Evolutionary conservation across 2,888 invertebrate genomes (phyloP).

Genomic region (Torymus tubicola): DNA sequence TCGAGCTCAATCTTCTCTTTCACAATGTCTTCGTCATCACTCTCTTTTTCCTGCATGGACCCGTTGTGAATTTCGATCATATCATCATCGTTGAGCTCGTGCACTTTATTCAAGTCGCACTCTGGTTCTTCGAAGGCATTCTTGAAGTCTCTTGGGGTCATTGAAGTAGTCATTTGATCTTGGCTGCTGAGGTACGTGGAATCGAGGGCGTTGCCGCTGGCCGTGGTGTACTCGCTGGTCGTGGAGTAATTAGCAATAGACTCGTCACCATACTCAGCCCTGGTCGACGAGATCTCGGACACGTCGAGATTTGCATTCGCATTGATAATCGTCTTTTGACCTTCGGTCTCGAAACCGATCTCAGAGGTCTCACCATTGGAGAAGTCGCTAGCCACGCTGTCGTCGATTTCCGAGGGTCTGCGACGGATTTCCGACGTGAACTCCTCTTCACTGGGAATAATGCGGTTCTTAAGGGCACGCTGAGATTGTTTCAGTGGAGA

Average conservation of each 20-base stretch:
- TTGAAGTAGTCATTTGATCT: conserved; percentile 72
- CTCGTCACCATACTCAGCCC: conserved; percentile 78
- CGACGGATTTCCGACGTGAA: conserved; percentile 82
- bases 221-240: conserved; percentile 64
- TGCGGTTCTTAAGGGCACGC: conserved; percentile 42
- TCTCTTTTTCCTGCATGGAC: conserved; percentile 23
- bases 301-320: conserved; percentile 71
- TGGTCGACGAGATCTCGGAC: conserved; percentile 77
- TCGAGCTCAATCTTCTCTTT: conserved; percentile 52
- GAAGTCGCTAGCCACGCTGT: conserved; percentile 71
- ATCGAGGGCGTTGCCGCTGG: conserved; percentile 64
- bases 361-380: conserved; percentile 77
- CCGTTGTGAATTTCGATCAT: conserved; percentile 55
- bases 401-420: conserved; percentile 80
- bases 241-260: conserved; percentile 71
- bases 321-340: background rate
- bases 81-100: conserved; percentile 72
- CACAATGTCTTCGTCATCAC: conserved; percentile 35
- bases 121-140: conserved; percentile 64
- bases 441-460: conserved; percentile 80
- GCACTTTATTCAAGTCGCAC: conserved; percentile 77
- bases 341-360: conserved; percentile 13
- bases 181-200: conserved; percentile 58
- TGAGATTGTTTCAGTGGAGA: conserved; percentile 84
- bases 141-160: conserved; percentile 69